A percentile compares a stretch with the other conserved stretches of the same genome.
Evolutionary conservation across 2,113 vertebrate genomes (phyloP).

Genomic region (Epinephelus lanceolatus): DNA sequence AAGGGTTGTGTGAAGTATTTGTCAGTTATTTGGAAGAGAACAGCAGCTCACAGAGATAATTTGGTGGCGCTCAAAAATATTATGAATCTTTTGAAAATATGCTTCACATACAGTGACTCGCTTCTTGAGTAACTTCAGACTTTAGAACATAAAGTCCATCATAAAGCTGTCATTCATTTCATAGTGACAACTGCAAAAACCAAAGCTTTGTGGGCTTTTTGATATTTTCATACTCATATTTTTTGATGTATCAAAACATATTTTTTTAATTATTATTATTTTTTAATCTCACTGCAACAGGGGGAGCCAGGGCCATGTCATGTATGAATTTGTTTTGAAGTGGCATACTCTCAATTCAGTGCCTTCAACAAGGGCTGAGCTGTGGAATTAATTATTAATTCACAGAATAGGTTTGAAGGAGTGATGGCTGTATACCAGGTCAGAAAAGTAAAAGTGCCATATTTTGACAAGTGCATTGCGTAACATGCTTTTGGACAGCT

Average conservation of each 20-base stretch:
- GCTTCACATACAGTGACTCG: constrained; percentile 19
- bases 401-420: constrained; percentile 16
- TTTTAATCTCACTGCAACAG: not conserved
- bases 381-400: constrained; percentile 24
- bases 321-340: constrained; percentile 18
- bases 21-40: constrained; percentile 30
- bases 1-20: constrained; percentile 24
- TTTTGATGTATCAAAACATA: not conserved
- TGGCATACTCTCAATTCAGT: constrained; percentile 3
- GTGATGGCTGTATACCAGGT: not conserved
- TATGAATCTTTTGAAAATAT: constrained; percentile 36
- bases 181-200: not conserved
- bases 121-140: constrained; percentile 13
- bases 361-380: not conserved
- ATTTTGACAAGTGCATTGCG: not conserved
- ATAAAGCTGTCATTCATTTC: constrained; percentile 35
- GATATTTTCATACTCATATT: not conserved
- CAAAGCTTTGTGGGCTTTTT: constrained; percentile 8
- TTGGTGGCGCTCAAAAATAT: constrained; percentile 11
- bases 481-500: not conserved
- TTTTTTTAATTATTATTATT: not conserved
- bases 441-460: constrained; percentile 10
- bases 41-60: constrained; percentile 12
- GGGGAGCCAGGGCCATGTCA: constrained; percentile 3
- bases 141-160: not conserved